A percentile compares a stretch with the other conserved stretches of the same genome.
Evolutionary conservation across 2,888 invertebrate genomes (phyloP).

Genomic region (Macropis europaea): DNA sequence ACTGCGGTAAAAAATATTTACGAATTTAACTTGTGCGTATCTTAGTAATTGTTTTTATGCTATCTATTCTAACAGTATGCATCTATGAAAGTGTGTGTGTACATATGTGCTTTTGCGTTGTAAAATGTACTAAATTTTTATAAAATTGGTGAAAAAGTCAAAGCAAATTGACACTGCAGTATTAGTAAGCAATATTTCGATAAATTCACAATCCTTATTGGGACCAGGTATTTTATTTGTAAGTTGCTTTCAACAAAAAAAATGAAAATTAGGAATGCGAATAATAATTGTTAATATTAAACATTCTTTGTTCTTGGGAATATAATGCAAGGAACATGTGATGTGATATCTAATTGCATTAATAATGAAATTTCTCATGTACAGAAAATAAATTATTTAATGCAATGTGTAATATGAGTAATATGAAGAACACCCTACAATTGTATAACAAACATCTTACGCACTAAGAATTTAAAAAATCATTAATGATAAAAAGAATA

Average conservation of each 20-base stretch:
- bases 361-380: conserved; percentile 56
- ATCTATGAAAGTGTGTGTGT: neutral
- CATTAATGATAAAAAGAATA: neutral
- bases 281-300: neutral
- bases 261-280: conserved; percentile 6
- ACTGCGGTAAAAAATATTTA: conserved; percentile 5
- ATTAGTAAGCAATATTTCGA: conserved; percentile 43
- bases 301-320: neutral
- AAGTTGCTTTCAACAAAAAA: conserved; percentile 8
- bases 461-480: neutral
- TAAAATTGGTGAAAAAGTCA: conserved; percentile 13
- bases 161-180: conserved; percentile 37
- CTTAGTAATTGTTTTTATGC: conserved; percentile 3
- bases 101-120: conserved; percentile 3
- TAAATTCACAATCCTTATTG: conserved; percentile 40
- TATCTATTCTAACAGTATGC: neutral
- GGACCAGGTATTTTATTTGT: conserved; percentile 46
- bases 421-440: neutral
- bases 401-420: conserved; percentile 16
- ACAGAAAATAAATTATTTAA: conserved; percentile 41
- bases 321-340: conserved; percentile 35
- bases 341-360: conserved; percentile 66
- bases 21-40: conserved; percentile 7
- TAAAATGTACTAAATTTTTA: conserved; percentile 32
- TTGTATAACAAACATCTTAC: neutral